These are phyloP conservation scores for Bellardia bayeri DNA, from an alignment of 2,888 invertebrate genomes.

Conservation along the genomic window DNA sequence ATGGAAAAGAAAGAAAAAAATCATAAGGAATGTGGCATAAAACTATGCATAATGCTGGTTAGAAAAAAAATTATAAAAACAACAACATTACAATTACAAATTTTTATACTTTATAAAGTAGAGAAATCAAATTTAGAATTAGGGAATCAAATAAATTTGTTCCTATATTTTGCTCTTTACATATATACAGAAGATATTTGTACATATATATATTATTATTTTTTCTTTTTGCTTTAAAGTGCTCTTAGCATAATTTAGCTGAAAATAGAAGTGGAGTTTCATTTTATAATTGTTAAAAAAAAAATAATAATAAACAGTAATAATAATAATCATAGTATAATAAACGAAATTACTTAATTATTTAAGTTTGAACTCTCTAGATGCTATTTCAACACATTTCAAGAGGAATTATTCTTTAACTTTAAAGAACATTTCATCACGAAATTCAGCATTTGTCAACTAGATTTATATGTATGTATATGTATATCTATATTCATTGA, in stretches of 20 bases:
- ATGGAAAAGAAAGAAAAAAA: conserved; percentile 80
- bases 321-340: not conserved
- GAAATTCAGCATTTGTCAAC: conserved; percentile 28
- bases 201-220: conserved; percentile 23
- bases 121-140: conserved; percentile 50
- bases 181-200: conserved; percentile 28
- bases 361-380: not conserved
- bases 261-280: conserved; percentile 62
- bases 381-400: conserved; percentile 10
- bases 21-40: conserved; percentile 77
- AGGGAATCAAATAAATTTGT: conserved; percentile 55
- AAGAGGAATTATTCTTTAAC: conserved; percentile 37
- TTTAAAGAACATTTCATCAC: conserved; percentile 41
- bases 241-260: conserved; percentile 64
- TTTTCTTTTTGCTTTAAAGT: conserved; percentile 48
- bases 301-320: conserved; percentile 12
- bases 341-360: not conserved
- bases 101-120: conserved; percentile 37
- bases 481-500: not conserved
- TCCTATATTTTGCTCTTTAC: conserved; percentile 7
- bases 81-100: conserved; percentile 56
- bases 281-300: conserved; percentile 45
- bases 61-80: conserved; percentile 44
- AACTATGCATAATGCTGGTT: conserved; percentile 70
- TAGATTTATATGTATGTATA: not conserved